A percentile compares a stretch with the other conserved stretches of the same genome.
Evolutionary conservation across 2,797 vertebrate species (phyloP).

Genomic region (Sebastes reedi): DNA sequence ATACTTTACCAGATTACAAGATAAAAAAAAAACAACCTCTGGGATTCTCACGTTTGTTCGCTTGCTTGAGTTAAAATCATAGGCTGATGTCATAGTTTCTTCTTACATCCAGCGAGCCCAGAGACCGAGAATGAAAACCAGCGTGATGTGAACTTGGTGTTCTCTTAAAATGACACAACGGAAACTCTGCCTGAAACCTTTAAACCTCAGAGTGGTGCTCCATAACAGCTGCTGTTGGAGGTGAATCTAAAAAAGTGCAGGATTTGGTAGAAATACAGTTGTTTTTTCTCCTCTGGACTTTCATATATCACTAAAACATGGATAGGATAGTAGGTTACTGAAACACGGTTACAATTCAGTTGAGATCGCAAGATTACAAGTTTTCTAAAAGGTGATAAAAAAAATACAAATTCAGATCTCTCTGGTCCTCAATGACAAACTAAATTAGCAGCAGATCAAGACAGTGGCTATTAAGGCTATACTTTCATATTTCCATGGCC

Average conservation of each 20-base stretch:
- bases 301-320: not conserved
- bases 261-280: not conserved
- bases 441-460: not conserved
- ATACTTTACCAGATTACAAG: constrained; percentile 5
- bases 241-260: not conserved
- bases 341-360: not conserved
- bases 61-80: constrained; percentile 61
- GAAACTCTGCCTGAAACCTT: constrained; percentile 62
- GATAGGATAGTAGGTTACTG: not conserved
- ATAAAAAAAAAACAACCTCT: not conserved
- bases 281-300: not conserved
- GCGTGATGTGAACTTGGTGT: constrained; percentile 42
- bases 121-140: constrained; percentile 52
- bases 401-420: not conserved
- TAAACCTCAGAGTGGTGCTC: constrained; percentile 29
- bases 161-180: constrained; percentile 56
- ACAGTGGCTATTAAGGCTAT: not conserved
- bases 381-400: not conserved
- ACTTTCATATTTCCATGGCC: not conserved
- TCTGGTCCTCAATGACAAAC: not conserved
- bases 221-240: constrained; percentile 7
- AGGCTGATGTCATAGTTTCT: constrained; percentile 73
- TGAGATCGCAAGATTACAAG: not conserved
- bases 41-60: constrained; percentile 45
- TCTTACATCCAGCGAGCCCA: constrained; percentile 49